phyloP scores from a whole-genome alignment of 2,797 vertebrate genomes.

The Phaenicophaeus curvirostris region DNA sequence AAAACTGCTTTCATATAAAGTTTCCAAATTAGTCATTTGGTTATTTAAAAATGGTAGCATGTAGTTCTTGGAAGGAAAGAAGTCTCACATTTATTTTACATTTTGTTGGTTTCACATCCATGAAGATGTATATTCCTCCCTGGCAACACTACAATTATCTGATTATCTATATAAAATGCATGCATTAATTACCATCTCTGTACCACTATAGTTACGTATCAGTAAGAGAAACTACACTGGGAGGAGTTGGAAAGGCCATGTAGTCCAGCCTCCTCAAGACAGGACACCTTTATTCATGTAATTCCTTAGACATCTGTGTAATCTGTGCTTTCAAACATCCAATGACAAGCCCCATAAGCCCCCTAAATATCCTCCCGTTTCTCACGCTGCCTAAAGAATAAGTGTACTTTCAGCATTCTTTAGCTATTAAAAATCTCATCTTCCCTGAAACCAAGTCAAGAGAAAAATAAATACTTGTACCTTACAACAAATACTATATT shows the following conservation, averaged over 20 bases:
- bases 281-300: neutral
- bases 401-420: neutral
- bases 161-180: neutral
- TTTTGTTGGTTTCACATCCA: neutral
- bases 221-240: neutral
- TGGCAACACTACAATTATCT: neutral
- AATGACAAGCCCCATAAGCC: neutral
- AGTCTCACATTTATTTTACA: neutral
- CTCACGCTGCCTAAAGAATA: neutral
- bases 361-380: neutral
- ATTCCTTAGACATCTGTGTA: neutral
- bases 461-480: neutral
- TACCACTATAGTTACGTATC: neutral
- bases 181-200: neutral
- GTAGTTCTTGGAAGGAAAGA: conserved; percentile 26
- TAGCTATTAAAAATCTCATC: neutral
- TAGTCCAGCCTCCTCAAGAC: neutral
- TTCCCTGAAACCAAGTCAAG: neutral
- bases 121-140: neutral
- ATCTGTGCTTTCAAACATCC: neutral
- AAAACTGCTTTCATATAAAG: conserved; percentile 2
- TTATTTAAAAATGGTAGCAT: conserved; percentile 7
- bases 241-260: neutral
- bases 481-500: neutral
- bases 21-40: neutral